phyloP scores from a whole-genome alignment of 1,140 invertebrate genomes.

The Drosophila asahinai region DNA sequence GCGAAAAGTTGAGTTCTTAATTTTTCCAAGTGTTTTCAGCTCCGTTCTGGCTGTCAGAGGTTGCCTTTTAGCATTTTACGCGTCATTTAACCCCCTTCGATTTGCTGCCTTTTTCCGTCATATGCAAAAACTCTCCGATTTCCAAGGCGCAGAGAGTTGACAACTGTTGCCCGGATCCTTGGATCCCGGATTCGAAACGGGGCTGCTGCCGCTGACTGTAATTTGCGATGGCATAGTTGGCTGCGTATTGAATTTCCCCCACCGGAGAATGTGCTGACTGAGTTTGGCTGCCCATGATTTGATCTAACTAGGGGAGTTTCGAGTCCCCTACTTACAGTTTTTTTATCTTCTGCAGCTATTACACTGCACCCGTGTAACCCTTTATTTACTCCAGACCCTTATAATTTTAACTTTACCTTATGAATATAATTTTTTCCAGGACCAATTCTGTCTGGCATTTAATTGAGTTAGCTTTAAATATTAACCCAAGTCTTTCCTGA shows the following conservation, averaged over 20 bases:
- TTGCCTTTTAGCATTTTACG: constrained; percentile 60
- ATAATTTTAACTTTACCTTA: too few species aligned
- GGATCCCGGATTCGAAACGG: constrained; percentile 4
- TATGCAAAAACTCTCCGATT: constrained; percentile 42
- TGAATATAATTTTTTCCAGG: too few species aligned
- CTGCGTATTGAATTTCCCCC: constrained; percentile 43
- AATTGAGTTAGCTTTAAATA: constrained; percentile 3
- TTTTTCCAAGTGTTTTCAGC: constrained; percentile 1
- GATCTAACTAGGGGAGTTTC: constrained; percentile 7
- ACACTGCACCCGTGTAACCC: background rate
- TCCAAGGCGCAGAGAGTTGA: constrained; percentile 37
- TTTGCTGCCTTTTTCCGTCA: constrained; percentile 45
- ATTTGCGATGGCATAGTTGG: constrained; percentile 45
- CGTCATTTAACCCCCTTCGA: constrained; percentile 71
- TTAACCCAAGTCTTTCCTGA: background rate
- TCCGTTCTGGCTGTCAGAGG: constrained; percentile 9
- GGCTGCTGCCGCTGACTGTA: constrained; percentile 33
- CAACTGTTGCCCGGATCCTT: constrained; percentile 55
- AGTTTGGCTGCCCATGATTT: constrained; percentile 36
- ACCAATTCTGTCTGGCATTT: background rate
- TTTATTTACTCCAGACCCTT: too few species aligned
- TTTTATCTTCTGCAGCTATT: constrained; percentile 17
- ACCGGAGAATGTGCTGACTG: constrained; percentile 17
- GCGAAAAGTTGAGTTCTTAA: background rate
- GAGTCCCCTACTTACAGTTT: constrained; percentile 5